phyloP scores from a whole-genome alignment of 37 sponge, comb jelly and placozoan genomes.

The Oscarella lobularis region DNA sequence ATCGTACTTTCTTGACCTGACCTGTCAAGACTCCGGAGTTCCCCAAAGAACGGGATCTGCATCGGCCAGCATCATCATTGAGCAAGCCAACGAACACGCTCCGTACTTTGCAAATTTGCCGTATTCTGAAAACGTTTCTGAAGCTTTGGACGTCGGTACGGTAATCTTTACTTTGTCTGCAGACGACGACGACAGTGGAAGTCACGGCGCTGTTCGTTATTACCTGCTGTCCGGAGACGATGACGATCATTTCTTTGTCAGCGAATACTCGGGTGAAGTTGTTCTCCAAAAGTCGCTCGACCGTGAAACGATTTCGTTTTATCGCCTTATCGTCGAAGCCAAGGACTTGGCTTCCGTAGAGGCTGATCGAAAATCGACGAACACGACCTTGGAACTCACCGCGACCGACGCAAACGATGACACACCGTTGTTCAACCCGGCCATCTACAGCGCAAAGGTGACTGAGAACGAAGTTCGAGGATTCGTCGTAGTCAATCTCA shows the following conservation, averaged over 20 bases:
- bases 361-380: neutral
- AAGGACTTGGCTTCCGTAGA: neutral
- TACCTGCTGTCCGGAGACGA: neutral
- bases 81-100: constrained; percentile 37
- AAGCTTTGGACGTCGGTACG: neutral
- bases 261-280: constrained; percentile 8
- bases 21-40: constrained; percentile 37
- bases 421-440: constrained; percentile 14
- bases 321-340: neutral
- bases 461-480: constrained; percentile 10
- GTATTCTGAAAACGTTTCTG: neutral
- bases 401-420: constrained; percentile 30
- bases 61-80: constrained; percentile 21
- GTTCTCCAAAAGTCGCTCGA: constrained; percentile 6
- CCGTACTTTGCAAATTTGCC: constrained; percentile 21
- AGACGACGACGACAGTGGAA: neutral
- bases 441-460: constrained; percentile 18
- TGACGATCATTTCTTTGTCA: neutral
- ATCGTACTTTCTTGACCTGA: constrained; percentile 24
- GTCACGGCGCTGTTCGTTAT: neutral
- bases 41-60: constrained; percentile 14
- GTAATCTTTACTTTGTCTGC: neutral
- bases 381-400: constrained; percentile 13
- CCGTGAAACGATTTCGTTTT: constrained; percentile 1
- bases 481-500: neutral